These are phyloP conservation scores for Anolis sagrei DNA, from an alignment of 2,113 vertebrate genomes.

Conservation along the genomic window DNA sequence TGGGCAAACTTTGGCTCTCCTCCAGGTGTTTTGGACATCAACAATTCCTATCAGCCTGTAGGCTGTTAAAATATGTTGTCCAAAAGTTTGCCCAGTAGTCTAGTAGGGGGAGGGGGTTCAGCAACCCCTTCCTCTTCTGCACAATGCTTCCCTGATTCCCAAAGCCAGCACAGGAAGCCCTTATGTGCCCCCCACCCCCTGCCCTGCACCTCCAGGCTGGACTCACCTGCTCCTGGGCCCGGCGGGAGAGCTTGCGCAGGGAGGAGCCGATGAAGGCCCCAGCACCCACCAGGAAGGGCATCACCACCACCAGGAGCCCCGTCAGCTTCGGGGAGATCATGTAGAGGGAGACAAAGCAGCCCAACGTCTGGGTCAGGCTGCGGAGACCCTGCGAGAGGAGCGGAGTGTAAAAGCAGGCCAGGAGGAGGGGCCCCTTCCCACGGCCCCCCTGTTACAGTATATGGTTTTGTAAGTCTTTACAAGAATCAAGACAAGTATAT, in stretches of 20 bases:
- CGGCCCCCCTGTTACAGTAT: no score
- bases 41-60: no score
- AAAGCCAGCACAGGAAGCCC: no score
- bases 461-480: no score
- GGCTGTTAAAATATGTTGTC: no score
- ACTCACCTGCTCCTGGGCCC: conserved; percentile 91
- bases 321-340: conserved; percentile 92
- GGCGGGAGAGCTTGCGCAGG: conserved; percentile 87
- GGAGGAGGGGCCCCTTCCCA: neutral
- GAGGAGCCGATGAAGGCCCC: conserved; percentile 87
- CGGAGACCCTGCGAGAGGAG: conserved; percentile 82
- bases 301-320: conserved; percentile 81
- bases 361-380: conserved; percentile 87
- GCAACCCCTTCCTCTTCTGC: no score
- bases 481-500: no score
- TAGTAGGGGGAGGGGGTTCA: no score
- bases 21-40: no score
- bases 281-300: conserved; percentile 84
- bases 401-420: neutral
- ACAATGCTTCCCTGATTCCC: no score
- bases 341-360: conserved; percentile 91
- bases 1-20: no score
- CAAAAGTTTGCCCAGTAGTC: no score
- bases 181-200: neutral
- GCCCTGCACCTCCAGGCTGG: neutral